Conservation (phyloP, 2,888 invertebrate genomes). For the Tupiocoris notatus region DNA sequence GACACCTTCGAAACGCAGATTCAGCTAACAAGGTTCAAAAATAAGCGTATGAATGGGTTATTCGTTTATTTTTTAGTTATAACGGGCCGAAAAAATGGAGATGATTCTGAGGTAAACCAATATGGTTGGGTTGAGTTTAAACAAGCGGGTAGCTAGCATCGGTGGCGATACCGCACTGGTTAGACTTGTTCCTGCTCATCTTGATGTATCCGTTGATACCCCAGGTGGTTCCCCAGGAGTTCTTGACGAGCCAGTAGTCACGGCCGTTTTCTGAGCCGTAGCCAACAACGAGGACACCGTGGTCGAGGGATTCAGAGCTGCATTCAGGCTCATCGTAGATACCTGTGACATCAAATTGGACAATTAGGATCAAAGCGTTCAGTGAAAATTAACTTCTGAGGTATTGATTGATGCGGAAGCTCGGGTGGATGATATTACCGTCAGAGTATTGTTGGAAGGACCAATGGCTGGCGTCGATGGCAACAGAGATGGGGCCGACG, state of each 20-base stretch:
- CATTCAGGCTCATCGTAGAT: slow-evolving; percentile 81
- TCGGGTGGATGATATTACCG: too few relatives aligned
- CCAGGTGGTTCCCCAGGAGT: slow-evolving; percentile 82
- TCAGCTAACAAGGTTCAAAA: too few relatives aligned
- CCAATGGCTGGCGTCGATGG: slow-evolving; percentile 82
- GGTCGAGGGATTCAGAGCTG: slow-evolving; percentile 69
- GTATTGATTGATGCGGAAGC: too few relatives aligned
- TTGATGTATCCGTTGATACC: slow-evolving; percentile 82
- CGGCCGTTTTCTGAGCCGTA: slow-evolving; percentile 66
- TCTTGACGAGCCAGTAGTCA: slow-evolving; percentile 85
- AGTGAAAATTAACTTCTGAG: too few relatives aligned
- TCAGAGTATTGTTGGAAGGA: slow-evolving; percentile 80
- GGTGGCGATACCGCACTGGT: slow-evolving; percentile 84
- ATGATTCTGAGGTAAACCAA: too few relatives aligned
- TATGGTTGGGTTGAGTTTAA: slow-evolving; percentile 55
- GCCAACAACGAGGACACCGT: slow-evolving; percentile 81
- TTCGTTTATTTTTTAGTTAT: too few relatives aligned
- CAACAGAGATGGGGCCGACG: slow-evolving; percentile 79
- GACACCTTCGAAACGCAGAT: too few relatives aligned
- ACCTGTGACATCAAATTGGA: slow-evolving; percentile 54
- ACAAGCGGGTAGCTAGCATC: slow-evolving; percentile 83
- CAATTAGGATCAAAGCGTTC: neutral
- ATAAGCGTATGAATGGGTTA: too few relatives aligned
- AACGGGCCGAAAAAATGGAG: too few relatives aligned
- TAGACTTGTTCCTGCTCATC: slow-evolving; percentile 79